Evolutionary conservation across 2,797 vertebrate species (phyloP).

Genomic region (Sebastes itinus): DNA sequence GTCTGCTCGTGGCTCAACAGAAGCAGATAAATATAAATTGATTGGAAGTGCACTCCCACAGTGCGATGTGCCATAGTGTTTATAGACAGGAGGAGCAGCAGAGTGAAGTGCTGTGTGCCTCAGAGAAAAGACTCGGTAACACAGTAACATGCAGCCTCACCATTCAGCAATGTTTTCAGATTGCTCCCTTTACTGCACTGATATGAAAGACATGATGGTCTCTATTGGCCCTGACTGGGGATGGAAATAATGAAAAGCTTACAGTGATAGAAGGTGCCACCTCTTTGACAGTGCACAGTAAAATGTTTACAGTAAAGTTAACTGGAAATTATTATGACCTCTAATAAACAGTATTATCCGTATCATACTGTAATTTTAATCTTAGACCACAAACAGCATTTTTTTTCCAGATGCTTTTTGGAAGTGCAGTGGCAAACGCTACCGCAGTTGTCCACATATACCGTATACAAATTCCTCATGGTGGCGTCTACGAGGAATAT

Average conservation of each 20-base stretch:
- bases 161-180: constrained; percentile 3
- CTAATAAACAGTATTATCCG: not conserved
- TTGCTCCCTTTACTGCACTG: not conserved
- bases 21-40: constrained; percentile 77
- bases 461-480: not conserved
- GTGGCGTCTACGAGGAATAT: not conserved
- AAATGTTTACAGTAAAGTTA: not conserved
- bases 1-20: constrained; percentile 59
- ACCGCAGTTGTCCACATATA: not conserved
- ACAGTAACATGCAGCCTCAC: constrained; percentile 14
- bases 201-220: constrained; percentile 14
- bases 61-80: constrained; percentile 59
- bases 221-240: not conserved
- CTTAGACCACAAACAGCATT: not conserved
- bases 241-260: constrained; percentile 4
- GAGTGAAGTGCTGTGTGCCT: constrained; percentile 51
- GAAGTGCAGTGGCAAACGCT: not conserved
- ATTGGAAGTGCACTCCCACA: constrained; percentile 70
- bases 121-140: constrained; percentile 18
- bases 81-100: constrained; percentile 60
- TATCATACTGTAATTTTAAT: not conserved
- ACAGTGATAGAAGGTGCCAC: not conserved
- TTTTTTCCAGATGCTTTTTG: not conserved
- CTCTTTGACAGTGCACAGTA: not conserved
- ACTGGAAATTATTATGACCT: not conserved